Conservation (phyloP, 2,797 vertebrate genomes). For the Columba guinea region DNA sequence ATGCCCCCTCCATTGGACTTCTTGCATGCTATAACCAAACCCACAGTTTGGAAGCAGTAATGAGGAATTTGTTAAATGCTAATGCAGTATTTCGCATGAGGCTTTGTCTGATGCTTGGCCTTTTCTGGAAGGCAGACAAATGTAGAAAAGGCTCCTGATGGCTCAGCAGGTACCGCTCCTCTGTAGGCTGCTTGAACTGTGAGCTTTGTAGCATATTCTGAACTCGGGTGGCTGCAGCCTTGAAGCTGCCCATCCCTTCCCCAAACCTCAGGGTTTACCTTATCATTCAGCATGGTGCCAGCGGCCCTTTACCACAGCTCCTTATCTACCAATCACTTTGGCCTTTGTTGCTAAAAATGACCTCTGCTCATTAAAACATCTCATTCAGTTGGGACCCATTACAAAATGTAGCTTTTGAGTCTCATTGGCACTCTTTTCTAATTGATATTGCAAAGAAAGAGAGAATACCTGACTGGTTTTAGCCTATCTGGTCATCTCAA, state of each 20-base stretch:
- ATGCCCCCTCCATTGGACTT: not conserved
- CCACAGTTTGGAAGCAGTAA: not conserved
- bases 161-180: not conserved
- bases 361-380: not conserved
- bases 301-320: not conserved
- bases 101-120: not conserved
- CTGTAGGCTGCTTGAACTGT: not conserved
- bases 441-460: not conserved
- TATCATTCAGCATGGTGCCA: not conserved
- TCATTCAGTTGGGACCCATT: not conserved
- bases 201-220: not conserved
- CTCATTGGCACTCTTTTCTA: not conserved
- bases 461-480: not conserved
- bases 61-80: not conserved
- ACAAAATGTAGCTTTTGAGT: not conserved
- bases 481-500: not conserved
- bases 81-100: not conserved
- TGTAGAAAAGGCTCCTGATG: not conserved
- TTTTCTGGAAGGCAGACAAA: not conserved
- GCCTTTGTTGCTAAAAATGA: not conserved
- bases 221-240: not conserved
- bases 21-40: constrained; percentile 11
- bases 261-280: not conserved
- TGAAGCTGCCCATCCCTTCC: not conserved
- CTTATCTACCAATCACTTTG: not conserved